Conservation (phyloP, 2,797 vertebrate genomes). For the Nasua narica region DNA sequence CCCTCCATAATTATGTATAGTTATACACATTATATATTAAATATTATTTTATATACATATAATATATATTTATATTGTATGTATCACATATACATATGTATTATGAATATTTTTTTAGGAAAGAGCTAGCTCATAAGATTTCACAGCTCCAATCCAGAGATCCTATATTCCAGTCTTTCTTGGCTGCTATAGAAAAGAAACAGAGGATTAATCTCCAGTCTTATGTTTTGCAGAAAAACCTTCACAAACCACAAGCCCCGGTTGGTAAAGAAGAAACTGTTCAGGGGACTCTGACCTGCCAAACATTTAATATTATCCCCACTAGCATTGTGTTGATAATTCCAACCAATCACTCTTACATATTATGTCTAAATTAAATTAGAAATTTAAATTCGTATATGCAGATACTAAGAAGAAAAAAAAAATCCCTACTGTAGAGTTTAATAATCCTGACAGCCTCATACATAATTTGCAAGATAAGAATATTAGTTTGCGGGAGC, state of each 20-base stretch:
- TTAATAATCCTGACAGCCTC: background rate
- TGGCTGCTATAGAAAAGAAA: background rate
- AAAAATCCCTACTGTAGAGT: background rate
- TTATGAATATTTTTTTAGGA: background rate
- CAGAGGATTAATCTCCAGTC: background rate
- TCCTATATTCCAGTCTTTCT: background rate
- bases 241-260: background rate
- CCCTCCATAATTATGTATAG: background rate
- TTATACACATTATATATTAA: background rate
- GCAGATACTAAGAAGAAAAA: background rate
- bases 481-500: background rate
- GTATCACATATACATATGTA: background rate
- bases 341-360: background rate
- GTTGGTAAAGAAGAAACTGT: background rate
- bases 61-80: background rate
- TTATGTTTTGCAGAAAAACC: constrained; percentile 2
- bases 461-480: background rate
- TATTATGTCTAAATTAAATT: constrained; percentile 3
- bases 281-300: background rate
- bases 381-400: background rate
- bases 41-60: background rate
- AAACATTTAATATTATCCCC: background rate
- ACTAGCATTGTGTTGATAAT: background rate
- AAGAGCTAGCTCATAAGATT: background rate
- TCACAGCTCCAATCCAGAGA: background rate